phyloP scores from a whole-genome alignment of 2,888 invertebrate genomes.

The Empis livida region DNA sequence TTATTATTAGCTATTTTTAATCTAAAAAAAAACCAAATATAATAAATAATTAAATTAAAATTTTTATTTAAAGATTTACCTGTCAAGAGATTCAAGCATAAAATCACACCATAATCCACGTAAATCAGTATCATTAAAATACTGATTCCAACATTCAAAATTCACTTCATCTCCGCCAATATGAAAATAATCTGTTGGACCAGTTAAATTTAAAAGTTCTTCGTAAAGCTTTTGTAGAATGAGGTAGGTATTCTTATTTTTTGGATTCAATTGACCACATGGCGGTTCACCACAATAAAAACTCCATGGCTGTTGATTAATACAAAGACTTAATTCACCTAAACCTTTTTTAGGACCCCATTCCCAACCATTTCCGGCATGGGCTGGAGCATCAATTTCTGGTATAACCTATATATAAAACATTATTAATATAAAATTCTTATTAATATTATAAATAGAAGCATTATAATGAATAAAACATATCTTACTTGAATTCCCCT shows the following conservation, averaged over 20 bases:
- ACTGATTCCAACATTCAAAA: slow-evolving; percentile 64
- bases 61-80: slow-evolving; percentile 17
- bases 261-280: slow-evolving; percentile 73
- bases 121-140: slow-evolving; percentile 61
- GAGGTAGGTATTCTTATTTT: slow-evolving; percentile 62
- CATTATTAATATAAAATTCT: neutral
- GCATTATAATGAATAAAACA: no score
- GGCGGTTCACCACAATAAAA: slow-evolving; percentile 74
- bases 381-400: slow-evolving; percentile 85
- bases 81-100: slow-evolving; percentile 48
- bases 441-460: neutral
- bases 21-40: slow-evolving; percentile 15
- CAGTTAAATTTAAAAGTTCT: slow-evolving; percentile 60
- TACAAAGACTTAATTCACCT: slow-evolving; percentile 66
- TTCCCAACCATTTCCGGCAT: slow-evolving; percentile 77
- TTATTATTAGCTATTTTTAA: slow-evolving; percentile 34
- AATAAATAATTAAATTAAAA: neutral
- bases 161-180: slow-evolving; percentile 59
- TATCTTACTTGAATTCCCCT: slow-evolving; percentile 73
- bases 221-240: slow-evolving; percentile 60
- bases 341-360: slow-evolving; percentile 65
- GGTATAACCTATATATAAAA: slow-evolving; percentile 59
- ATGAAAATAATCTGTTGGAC: slow-evolving; percentile 67
- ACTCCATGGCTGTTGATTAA: slow-evolving; percentile 70
- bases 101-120: slow-evolving; percentile 70